Evolutionary conservation across 2,113 vertebrate genomes (phyloP), one percentile per base, ranked within the genome.

Genomic region (Osmerus mordax): DNA sequence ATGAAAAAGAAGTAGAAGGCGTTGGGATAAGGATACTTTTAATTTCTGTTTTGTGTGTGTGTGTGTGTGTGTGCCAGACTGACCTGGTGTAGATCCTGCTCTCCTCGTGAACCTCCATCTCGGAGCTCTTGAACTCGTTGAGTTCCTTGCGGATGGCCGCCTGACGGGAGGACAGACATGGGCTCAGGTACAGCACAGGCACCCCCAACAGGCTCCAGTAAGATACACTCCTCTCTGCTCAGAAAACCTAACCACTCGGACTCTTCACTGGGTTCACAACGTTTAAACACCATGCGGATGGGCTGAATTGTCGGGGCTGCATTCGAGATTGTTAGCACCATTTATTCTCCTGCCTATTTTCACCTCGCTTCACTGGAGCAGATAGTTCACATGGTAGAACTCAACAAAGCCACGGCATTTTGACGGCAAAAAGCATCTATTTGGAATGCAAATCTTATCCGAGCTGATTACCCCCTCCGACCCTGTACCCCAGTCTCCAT

Each of bases 101-200:
- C 0, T 98, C 94, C 78, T 95, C 94, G 0, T 99, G 97, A 67
- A 99, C 97, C 78, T 95, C 95, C 97, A 99, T 99, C 90, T 99
- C 97, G 29, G 93, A 93, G 89, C 96, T 98, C 91, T 99, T 99
- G 87, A 97, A 99, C 72, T 99, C 97, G 19, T 99, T 99, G 62
- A 99, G 87, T 85, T 99, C 97, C 87, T 97, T 98, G 77, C 97
- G 92, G 83, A 99, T 99, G 79, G 97, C 97, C 56, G 97, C 97
- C 97, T 99, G 77, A 71, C 23, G 9, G 41, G 41, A 47, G 9
- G 41, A 47, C 41, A 47, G 41, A 47, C 41, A 11, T 47, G 41
- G 41, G 41, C 41, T 47, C 41, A 47, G 41, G 41, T 11, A 47
- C 41, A 47, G 41, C 9, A 47, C 7, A 7, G 7, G 9, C 9